A percentile compares a stretch with the other conserved stretches of the same genome.
Evolutionary conservation across 2,797 vertebrate genomes (phyloP).

Genomic region (Eidolon dupreanum): DNA sequence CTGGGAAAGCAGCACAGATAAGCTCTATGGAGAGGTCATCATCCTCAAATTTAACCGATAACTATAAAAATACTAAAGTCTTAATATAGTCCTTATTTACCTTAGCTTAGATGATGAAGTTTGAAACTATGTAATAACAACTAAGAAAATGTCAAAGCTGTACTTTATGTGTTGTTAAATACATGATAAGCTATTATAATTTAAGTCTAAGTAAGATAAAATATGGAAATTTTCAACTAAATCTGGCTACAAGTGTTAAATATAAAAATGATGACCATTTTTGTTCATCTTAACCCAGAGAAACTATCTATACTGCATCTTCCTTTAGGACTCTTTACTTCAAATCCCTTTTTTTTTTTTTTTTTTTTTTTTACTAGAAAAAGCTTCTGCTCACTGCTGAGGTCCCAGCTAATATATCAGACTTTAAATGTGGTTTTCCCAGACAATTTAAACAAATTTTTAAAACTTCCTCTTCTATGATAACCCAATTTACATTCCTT

Average conservation of each 20-base stretch:
- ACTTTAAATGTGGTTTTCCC: not conserved
- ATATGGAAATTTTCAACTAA: conserved; percentile 21
- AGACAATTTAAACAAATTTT: not conserved
- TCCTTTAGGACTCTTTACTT: not conserved
- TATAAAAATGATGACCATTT: not conserved
- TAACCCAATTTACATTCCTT: not conserved
- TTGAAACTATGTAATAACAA: not conserved
- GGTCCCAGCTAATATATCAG: not conserved
- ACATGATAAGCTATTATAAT: not conserved
- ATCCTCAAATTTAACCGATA: not conserved
- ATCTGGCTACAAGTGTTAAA: not conserved
- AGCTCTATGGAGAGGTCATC: not conserved
- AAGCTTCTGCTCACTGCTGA: not conserved
- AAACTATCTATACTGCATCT: not conserved
- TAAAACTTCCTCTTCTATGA: not conserved
- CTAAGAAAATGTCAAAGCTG: not conserved
- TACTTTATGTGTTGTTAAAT: not conserved
- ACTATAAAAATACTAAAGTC: not conserved
- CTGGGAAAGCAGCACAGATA: not conserved
- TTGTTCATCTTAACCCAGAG: not conserved
- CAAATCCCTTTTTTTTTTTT: not conserved
- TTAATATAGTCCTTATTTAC: not conserved
- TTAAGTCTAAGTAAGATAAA: not conserved
- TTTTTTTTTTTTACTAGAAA: not conserved
- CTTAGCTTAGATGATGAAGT: not conserved